phyloP scores from a whole-genome alignment of 2,888 invertebrate genomes.

The Chloroclysta siterata region DNA sequence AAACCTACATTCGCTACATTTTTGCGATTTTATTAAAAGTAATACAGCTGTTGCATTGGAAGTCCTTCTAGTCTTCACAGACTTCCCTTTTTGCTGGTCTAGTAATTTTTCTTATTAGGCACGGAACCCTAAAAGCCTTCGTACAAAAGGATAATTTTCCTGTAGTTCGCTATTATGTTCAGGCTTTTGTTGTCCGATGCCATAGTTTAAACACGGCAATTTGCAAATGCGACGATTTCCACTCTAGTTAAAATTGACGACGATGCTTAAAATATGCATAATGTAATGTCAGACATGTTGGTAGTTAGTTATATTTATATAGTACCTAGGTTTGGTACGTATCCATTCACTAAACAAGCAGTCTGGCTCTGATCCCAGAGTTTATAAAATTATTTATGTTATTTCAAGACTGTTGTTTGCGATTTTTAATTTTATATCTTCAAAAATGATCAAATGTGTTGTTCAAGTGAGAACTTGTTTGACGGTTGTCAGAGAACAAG shows the following conservation, averaged over 20 bases:
- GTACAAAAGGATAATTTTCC: slow-evolving; percentile 71
- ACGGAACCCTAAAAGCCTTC: slow-evolving; percentile 8
- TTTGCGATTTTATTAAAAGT: too few relatives aligned
- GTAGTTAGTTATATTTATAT: background rate
- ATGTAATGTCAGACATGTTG: background rate
- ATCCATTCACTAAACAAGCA: background rate
- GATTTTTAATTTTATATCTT: too few relatives aligned
- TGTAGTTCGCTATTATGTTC: slow-evolving; percentile 62
- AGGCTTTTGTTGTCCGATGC: slow-evolving; percentile 54
- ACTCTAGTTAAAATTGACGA: slow-evolving; percentile 48
- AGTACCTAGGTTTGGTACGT: background rate
- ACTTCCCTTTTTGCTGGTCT: background rate
- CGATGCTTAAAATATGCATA: slow-evolving; percentile 23
- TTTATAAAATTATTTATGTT: too few relatives aligned
- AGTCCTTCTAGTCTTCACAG: background rate
- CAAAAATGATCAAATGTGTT: too few relatives aligned
- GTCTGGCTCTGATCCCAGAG: background rate
- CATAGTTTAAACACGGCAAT: slow-evolving; percentile 57
- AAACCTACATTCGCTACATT: too few relatives aligned
- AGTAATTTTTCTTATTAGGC: background rate
- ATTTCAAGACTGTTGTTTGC: too few relatives aligned
- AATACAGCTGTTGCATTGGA: background rate
- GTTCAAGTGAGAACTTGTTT: too few relatives aligned
- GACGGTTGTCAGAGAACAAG: too few relatives aligned
- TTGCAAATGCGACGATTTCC: slow-evolving; percentile 54